Base-by-base conservation (phyloP, 2,888 invertebrate species). In the Megamerina dolium region DNA sequence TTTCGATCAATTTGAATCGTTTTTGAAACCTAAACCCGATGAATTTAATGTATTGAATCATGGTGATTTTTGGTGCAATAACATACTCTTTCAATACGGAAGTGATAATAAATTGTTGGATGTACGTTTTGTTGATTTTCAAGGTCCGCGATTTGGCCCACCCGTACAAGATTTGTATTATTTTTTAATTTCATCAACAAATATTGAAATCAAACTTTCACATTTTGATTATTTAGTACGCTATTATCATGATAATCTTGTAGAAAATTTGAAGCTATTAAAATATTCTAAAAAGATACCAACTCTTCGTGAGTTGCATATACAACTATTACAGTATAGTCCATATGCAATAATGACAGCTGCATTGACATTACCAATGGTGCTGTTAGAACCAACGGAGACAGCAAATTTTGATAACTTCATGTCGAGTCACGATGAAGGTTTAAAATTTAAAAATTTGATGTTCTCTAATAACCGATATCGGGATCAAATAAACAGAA, bases 41-140 rank as follows among this genome's bases (percentile, higher is more conserved):
- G 59, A 59, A 3, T 64, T 68, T 3, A 61, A 58, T 54, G 60
- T 57, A 0, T 29, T 68, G 0, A 56, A 50, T 37, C 68, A 69
- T 43, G 64, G 64, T 2, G 56, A 58, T 20, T 59, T 61, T 37
- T 63, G 61, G 60, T 49, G 60, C 2, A 63, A 58, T 20, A 63
- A 64, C 37, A 43, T 67, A 1, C 55, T 68, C 32, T 57, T 56
- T 10, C 49, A 57, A 32, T 53, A 58, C 12, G 55, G 60, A 13
- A 50, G 52, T 9, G 27, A 54, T 31, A 59, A 56, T 0, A 45
- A 53, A 16, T 44, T 63, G 0, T 49, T 50, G 16, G 61, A 66
- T 36, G 46, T 53, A 0, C 41, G 54, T 2, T 58, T 67, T 13
- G 46, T 55, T 6, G 61, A 68, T 41, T 62, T 59, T 27, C 56